Evolutionary conservation across 2,888 invertebrate genomes (phyloP).

Genomic region (Tubulanus polymorphus): DNA sequence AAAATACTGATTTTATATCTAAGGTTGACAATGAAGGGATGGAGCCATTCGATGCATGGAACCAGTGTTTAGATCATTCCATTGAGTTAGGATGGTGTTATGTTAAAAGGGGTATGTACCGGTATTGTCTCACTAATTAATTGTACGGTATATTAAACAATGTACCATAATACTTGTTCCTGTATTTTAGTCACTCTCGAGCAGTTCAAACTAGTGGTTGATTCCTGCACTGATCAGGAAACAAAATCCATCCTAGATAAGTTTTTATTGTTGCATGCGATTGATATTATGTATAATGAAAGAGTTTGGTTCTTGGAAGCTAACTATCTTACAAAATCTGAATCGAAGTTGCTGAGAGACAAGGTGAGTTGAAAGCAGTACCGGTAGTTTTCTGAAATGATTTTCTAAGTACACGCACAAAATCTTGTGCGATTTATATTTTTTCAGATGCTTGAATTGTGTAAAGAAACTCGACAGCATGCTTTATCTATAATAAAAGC

Average conservation of each 20-base stretch:
- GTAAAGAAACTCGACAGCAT: conserved; percentile 9
- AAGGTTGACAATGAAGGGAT: neutral
- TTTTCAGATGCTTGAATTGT: conserved; percentile 15
- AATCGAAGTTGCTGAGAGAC: conserved; percentile 14
- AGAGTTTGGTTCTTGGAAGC: conserved; percentile 17
- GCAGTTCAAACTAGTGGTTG: conserved; percentile 6
- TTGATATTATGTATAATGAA: conserved; percentile 12
- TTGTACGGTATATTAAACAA: too few species aligned
- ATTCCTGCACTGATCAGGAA: conserved; percentile 1
- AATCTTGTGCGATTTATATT: too few species aligned
- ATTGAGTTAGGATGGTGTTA: conserved; percentile 11
- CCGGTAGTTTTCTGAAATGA: too few species aligned
- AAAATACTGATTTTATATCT: neutral
- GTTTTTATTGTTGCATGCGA: conserved; percentile 14
- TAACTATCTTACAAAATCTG: conserved; percentile 11
- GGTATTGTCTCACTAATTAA: too few species aligned
- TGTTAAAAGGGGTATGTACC: conserved; percentile 11
- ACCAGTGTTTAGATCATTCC: conserved; percentile 17
- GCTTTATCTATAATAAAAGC: conserved; percentile 14
- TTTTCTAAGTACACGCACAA: too few species aligned
- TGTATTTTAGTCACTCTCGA: conserved; percentile 12
- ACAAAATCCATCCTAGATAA: conserved; percentile 4
- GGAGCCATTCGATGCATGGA: conserved; percentile 17
- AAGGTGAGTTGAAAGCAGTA: conserved; percentile 10
- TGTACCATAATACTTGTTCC: too few species aligned